Evolutionary conservation across 2,888 invertebrate genomes (phyloP).

Genomic region (Rhagonycha lutea): DNA sequence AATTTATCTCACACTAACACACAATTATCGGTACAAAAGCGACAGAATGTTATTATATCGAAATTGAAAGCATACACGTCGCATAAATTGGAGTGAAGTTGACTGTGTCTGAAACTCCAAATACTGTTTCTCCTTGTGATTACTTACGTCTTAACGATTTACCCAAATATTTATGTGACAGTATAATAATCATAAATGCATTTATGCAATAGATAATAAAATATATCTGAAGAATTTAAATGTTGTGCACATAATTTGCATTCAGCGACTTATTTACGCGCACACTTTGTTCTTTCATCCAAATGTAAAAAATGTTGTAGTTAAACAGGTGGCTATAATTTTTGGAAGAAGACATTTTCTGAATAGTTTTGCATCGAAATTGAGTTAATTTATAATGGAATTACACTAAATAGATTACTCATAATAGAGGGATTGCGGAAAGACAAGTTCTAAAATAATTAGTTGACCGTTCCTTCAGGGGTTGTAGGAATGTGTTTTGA

Average conservation of each 20-base stretch:
- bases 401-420: background rate
- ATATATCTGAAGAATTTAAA: background rate
- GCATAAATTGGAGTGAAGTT: slow-evolving; percentile 44
- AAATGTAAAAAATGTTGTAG: background rate
- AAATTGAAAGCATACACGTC: slow-evolving; percentile 47
- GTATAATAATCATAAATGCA: slow-evolving; percentile 25
- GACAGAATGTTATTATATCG: slow-evolving; percentile 50
- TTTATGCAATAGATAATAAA: slow-evolving; percentile 9
- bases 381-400: background rate
- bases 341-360: background rate
- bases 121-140: slow-evolving; percentile 34
- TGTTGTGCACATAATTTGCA: background rate
- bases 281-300: background rate
- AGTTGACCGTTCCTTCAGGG: slow-evolving; percentile 29
- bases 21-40: slow-evolving; percentile 52
- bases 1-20: slow-evolving; percentile 52
- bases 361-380: background rate
- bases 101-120: slow-evolving; percentile 46
- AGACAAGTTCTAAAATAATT: slow-evolving; percentile 27
- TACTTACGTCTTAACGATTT: slow-evolving; percentile 42
- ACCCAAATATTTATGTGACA: slow-evolving; percentile 34
- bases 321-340: no score
- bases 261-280: background rate
- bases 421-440: background rate
- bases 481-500: slow-evolving; percentile 34